A percentile compares a stretch with the other conserved stretches of the same genome.
Evolutionary conservation across 2,797 vertebrate species (phyloP).

Genomic region (Enteromius unitaeniatus): DNA sequence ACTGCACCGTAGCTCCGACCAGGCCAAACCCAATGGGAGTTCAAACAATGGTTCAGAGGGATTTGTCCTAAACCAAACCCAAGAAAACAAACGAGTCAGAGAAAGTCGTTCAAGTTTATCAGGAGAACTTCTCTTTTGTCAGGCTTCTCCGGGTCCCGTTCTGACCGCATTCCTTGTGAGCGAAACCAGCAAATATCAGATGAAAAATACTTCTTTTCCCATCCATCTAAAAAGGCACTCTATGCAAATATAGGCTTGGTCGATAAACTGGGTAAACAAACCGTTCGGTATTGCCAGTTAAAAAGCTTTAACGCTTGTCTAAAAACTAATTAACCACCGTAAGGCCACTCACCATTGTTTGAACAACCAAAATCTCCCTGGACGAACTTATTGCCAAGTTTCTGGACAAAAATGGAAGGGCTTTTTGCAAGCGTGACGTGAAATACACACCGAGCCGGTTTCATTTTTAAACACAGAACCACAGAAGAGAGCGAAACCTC

Average conservation of each 20-base stretch:
- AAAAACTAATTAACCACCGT: background rate
- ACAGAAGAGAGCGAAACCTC: constrained; percentile 18
- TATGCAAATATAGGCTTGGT: constrained; percentile 55
- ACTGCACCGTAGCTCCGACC: constrained; percentile 69
- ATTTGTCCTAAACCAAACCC: background rate
- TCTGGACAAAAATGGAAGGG: constrained; percentile 82
- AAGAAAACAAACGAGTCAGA: background rate
- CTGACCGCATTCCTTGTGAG: background rate
- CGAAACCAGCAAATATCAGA: background rate
- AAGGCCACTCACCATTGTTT: constrained; percentile 77
- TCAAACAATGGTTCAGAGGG: constrained; percentile 84
- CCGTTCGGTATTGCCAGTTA: constrained; percentile 7
- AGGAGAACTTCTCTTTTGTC: constrained; percentile 80
- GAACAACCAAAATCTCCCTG: constrained; percentile 78
- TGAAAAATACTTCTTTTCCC: background rate
- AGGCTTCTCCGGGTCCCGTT: background rate
- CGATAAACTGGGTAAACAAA: background rate
- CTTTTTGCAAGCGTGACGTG: constrained; percentile 64
- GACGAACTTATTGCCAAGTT: constrained; percentile 79
- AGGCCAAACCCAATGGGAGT: constrained; percentile 78
- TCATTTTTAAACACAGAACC: constrained; percentile 4
- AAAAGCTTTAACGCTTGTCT: background rate
- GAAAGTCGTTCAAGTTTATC: constrained; percentile 85
- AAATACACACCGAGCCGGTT: background rate
- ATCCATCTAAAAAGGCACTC: constrained; percentile 53